phyloP scores from a whole-genome alignment of 2,888 invertebrate genomes.

The Pristionchus maxplancki region DNA sequence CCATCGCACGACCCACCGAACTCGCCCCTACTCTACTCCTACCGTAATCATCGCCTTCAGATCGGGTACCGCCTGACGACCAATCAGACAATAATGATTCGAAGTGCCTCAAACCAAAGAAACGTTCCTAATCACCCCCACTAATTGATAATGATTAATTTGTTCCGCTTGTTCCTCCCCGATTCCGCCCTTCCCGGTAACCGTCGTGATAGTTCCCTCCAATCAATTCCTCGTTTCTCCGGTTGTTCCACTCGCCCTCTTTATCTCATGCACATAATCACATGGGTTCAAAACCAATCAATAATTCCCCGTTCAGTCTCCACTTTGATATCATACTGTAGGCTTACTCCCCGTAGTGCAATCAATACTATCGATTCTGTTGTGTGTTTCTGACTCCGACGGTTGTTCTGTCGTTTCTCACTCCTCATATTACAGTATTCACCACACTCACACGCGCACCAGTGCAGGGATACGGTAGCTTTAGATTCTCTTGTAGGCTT shows the following conservation, averaged over 20 bases:
- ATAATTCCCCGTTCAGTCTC: not conserved
- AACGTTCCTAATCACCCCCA: not conserved
- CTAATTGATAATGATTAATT: constrained; percentile 2
- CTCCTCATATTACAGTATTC: constrained; percentile 22
- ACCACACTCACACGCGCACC: not conserved
- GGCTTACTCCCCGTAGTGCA: constrained; percentile 32
- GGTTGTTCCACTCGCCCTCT: not conserved
- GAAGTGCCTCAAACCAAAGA: not conserved
- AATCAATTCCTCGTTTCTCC: not conserved
- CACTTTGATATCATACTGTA: constrained; percentile 23
- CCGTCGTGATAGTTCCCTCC: not conserved
- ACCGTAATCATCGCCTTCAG: not conserved
- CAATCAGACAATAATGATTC: constrained; percentile 47
- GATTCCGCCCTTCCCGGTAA: constrained; percentile 6
- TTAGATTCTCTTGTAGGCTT: constrained; percentile 44
- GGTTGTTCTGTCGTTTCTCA: constrained; percentile 38
- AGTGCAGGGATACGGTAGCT: constrained; percentile 49
- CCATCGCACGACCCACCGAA: not conserved
- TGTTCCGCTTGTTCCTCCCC: not conserved
- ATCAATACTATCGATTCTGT: constrained; percentile 25
- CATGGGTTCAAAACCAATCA: constrained; percentile 14
- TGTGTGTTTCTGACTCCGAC: constrained; percentile 8
- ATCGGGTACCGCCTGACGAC: constrained; percentile 46
- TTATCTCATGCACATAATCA: constrained; percentile 42
- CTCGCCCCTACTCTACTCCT: not conserved